Evolutionary conservation across 1,140 invertebrate species (phyloP), one percentile per base, ranked within the genome.

Genomic region (Scaptomyza montana): DNA sequence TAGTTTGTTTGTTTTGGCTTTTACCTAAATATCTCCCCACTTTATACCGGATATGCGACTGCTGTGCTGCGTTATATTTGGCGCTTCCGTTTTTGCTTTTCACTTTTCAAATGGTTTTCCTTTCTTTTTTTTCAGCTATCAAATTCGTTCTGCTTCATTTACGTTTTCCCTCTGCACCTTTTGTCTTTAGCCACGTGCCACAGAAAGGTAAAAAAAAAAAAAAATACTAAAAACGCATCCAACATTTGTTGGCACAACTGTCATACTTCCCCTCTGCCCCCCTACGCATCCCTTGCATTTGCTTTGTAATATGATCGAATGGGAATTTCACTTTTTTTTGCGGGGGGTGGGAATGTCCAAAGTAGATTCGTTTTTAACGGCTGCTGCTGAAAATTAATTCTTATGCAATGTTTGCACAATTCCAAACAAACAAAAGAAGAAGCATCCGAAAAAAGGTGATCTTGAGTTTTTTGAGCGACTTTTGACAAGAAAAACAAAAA

Each of bases 171-270:
- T 65, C 89, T 89, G 84, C 84, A 89, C 84, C 79, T 87, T 87
- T 87, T 84, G 69, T 77, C 55, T 55, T 33, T 61, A 45, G 85
- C 77, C 84, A 89, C 84, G 84, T 89, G 84, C 84, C 84, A 72
- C 62, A 5, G 1, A 25, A 60, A 77, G 60, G 70, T 67, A 59
- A 56, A 56, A 70, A 71, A 59, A 56, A 56, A 70, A 71, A 50
- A 46, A 54, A 67, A 33, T 33, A 7, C 19, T 12, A 33, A 72
- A 76, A 66, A 66, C 13, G 33, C 46, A 80, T 73, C 73, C 66
- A 87, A 78, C 78, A 89, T 89, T 87, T 87, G 84, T 87, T 87
- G 80, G 85, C 85, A 89, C 84, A 89, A 89, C 84, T 89, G 85
- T 84, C 77, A 71, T 65, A 66, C 70, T 47, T 46, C 54, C 46